phyloP scores from a whole-genome alignment of 2,888 invertebrate genomes.

The Cylindroiulus punctatus region DNA sequence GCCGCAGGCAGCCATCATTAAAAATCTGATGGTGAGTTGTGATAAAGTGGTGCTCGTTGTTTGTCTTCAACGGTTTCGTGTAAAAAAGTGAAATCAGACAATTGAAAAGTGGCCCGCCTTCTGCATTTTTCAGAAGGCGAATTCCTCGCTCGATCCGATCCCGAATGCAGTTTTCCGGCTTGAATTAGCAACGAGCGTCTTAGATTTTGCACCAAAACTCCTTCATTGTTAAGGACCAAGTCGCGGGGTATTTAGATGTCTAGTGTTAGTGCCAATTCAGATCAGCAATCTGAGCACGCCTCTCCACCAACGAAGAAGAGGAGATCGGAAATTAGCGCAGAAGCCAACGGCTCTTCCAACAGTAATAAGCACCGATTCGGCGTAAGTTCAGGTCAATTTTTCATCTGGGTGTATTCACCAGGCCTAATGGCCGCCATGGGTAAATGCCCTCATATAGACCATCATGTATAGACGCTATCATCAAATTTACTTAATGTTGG shows the following conservation, averaged over 20 bases:
- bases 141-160: not conserved
- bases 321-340: slow-evolving; percentile 53
- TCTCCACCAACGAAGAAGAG: slow-evolving; percentile 58
- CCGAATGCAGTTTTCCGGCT: slow-evolving; percentile 10
- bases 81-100: not conserved
- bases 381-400: not conserved
- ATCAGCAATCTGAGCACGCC: slow-evolving; percentile 54
- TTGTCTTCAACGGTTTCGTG: not conserved
- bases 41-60: not conserved
- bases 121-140: slow-evolving; percentile 36
- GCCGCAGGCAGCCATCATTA: not conserved
- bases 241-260: slow-evolving; percentile 57
- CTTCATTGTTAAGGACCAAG: slow-evolving; percentile 54
- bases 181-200: slow-evolving; percentile 25
- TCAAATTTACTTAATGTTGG: not conserved
- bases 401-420: not conserved
- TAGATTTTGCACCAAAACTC: slow-evolving; percentile 11
- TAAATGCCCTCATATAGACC: slow-evolving; percentile 13
- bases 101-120: not conserved
- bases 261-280: slow-evolving; percentile 57
- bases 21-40: slow-evolving; percentile 25
- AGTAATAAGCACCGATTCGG: slow-evolving; percentile 42
- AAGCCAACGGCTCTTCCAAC: slow-evolving; percentile 52
- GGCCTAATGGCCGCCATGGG: slow-evolving; percentile 15
- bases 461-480: not conserved